Evolutionary conservation across 2,797 vertebrate species (phyloP), one percentile per base, ranked within the genome.

Genomic region (Liasis olivaceus): DNA sequence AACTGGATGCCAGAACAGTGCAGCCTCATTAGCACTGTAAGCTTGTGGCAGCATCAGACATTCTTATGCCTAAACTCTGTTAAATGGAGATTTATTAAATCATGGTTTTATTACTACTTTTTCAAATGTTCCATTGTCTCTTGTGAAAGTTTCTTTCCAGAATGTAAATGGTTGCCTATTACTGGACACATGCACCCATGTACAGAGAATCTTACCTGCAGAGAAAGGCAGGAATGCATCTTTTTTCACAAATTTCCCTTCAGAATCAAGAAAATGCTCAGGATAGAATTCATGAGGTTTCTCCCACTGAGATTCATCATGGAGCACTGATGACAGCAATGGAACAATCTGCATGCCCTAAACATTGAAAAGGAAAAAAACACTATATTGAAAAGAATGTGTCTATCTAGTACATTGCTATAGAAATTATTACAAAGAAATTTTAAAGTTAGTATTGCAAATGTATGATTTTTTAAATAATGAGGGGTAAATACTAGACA

Each of bases 271-370:
- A 36, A 98, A 98, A 91, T 98, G 97, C 62, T 97, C 94, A 4
- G 97, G 97, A 36, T 97, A 97, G 94, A 98, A 98, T 20, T n/a
- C 4, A 0, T 96, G 94, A 92, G 97, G 96, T 85, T 96, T 97
- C 91, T 97, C 95, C 97, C 97, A 98, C 15, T 97, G 94, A 0
- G 95, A 94, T 85, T 95, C 22, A 20, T 98, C 97, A 2, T 4
- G 12, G 93, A 97, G 96, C 69, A 95, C 95, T 14, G 94, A 95
- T 36, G 91, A 66, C 28, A 95, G 89, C 5, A 95, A 28, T 2
- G 95, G 90, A 26, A 95, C 11, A 24, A 95, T 20, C 7, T 92
- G 92, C 13, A 94, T 95, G 11, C 95, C 95, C 95, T 94, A 81
- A 81, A 81, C 20, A 81, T 81, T 20, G 47, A 81, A 81, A 47